Base-by-base conservation (phyloP, 2,888 invertebrate species). In the Clanis bilineata region DNA sequence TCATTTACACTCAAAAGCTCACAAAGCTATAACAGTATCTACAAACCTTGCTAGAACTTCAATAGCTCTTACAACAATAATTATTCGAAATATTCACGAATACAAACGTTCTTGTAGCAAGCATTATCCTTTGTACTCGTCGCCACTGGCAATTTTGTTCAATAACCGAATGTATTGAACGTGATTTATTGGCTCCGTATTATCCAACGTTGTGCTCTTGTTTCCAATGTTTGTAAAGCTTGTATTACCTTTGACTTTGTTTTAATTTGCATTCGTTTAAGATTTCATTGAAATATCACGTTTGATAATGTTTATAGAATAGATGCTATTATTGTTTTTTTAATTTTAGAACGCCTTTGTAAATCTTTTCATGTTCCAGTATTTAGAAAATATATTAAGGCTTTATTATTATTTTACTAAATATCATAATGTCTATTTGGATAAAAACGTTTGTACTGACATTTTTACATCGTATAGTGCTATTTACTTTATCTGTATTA, bases 151-250 rank as follows among this genome's bases (percentile, higher is more conserved):
- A 63, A 68, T 62, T 56, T 58, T 54, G 62, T 63, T 62, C 64
- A 65, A 68, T 65, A 69, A 63, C 64, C 61, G 45, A 62, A 55
- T 62, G 54, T 61, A 63, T 61, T 65, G 64, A 59, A 28, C 39
- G 28, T 57, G 57, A 64, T 68, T 71, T 62, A 69, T 64, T 63
- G 62, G 59, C 63, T 64, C 45, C 18, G 44, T 56, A 44, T 43
- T 57, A 57, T 55, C 44, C 18, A 58, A 38, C 45, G n/a, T 38
- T 45, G 45, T 47, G 23, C 25, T 39, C 18, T 51, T 58, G 38
- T 39, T 38, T 38, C 38, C 23, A 23, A 47, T 23, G 38, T 28
- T 51, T 21, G 51, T 45, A 10, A 32, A 18, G 32, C n/a, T n/a
- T 9, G 10, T 47, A 15, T 47, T 28, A 10, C 18, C 18, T 51